A percentile compares a stretch with the other conserved stretches of the same genome.
Evolutionary conservation across 92 coral and sea anemone species (phyloP).

Genomic region (Pocillopora grandis): DNA sequence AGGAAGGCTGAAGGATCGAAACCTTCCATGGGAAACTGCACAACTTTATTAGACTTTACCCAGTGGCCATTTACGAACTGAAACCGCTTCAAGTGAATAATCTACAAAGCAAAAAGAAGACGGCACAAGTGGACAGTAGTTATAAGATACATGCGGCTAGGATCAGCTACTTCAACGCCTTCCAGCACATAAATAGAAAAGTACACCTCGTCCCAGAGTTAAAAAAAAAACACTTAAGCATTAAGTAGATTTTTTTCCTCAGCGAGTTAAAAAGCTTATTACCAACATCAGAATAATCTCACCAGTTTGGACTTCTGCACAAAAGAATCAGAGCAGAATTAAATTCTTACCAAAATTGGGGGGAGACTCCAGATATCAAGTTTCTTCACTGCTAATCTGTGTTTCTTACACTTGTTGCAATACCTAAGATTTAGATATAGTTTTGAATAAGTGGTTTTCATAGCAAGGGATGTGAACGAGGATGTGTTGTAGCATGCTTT

Average conservation of each 20-base stretch:
- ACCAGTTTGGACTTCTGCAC: background rate
- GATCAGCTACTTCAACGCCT: background rate
- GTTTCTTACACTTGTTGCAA: constrained; percentile 95
- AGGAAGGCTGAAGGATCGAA: constrained; percentile 98
- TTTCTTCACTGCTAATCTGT: constrained; percentile 91
- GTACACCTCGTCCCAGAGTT: too few species aligned
- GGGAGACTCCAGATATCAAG: constrained; percentile 97
- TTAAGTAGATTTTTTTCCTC: too few species aligned
- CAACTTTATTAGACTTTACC: constrained; percentile 98
- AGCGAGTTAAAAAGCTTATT: too few species aligned
- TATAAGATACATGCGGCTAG: background rate
- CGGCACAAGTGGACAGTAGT: background rate
- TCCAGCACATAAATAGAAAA: too few species aligned
- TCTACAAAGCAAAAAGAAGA: constrained; percentile 34
- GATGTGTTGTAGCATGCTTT: too few species aligned
- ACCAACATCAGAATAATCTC: too few species aligned
- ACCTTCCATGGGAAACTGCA: constrained; percentile 85
- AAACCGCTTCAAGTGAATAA: constrained; percentile 92
- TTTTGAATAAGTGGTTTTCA: background rate
- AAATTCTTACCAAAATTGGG: constrained; percentile 80
- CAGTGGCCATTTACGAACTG: constrained; percentile 98
- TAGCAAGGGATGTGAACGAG: background rate
- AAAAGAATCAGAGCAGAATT: background rate
- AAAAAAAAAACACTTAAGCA: too few species aligned
- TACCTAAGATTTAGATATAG: constrained; percentile 54